Evolutionary conservation across 2,888 invertebrate genomes (phyloP), one percentile per base, ranked within the genome.

Genomic region (Antheraea assamensis): DNA sequence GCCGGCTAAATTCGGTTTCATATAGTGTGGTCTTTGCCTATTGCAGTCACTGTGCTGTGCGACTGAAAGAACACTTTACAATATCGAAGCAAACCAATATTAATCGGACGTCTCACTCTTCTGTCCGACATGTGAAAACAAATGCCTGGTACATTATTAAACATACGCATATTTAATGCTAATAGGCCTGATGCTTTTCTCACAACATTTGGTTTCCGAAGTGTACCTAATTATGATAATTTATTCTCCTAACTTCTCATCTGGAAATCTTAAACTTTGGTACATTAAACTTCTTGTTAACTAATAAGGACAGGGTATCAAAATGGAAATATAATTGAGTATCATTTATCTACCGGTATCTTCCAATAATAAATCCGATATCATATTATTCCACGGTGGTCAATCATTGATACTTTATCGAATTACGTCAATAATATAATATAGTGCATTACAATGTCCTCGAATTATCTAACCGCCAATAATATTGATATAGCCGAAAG

Each of bases 381-480:
- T 71, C 64, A 64, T 24, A 52, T 55, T 72, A 61, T 74, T 64
- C 64, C n/a, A 71, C 61, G 30, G 30, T 70, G 24, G 49, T 71
- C 66, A 71, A 74, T 71, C 74, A 71, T 72, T 64, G 72, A 72
- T 74, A 74, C 42, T 73, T 31, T 74, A 64, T 30, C 74, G 58
- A 42, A 35, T 71, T 74, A 47, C 74, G 74, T 74, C 72, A 74
- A 70, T 64, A 71, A 72, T 55, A 70, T 64, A 71, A 72, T 55
- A 52, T n/a, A 30, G 42, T 71, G 72, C 71, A 73, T 52, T 71
- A 21, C 31, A n/a, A 31, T 72, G 71, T n/a, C 21, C 35, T n/a
- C 35, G 27, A 42, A n/a, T 49, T 71, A 70, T 72, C 72, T 27
- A 24, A 42, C 47, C 31, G 70, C 15, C 21, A 21, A 35, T 58